A percentile compares a stretch with the other conserved stretches of the same genome.
Conservation (phyloP, 2,888 invertebrate species). For the Empis stercorea region DNA sequence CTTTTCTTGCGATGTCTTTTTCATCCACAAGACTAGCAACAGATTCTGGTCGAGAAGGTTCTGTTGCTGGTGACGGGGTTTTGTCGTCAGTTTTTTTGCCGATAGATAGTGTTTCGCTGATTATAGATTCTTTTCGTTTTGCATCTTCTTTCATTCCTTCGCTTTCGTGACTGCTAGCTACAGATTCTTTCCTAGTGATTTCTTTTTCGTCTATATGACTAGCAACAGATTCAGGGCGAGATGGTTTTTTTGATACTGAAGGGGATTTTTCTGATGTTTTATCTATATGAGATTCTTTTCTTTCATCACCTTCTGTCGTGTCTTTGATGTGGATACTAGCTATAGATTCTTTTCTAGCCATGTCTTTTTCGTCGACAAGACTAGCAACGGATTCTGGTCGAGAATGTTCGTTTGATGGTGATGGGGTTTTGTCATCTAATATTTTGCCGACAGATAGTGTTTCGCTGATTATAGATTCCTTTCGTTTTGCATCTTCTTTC, state of each 20-base stretch:
- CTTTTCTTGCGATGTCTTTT: conserved; percentile 10
- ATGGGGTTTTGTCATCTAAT: not conserved
- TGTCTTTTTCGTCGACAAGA: too few species aligned
- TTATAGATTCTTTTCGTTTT: conserved; percentile 12
- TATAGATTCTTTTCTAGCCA: too few species aligned
- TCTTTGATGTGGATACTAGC: too few species aligned
- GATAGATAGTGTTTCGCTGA: conserved; percentile 3
- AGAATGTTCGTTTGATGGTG: conserved; percentile 13
- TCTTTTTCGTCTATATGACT: conserved; percentile 16
- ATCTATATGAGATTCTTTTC: too few species aligned
- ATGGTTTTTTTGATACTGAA: too few species aligned
- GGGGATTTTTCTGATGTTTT: conserved; percentile 8
- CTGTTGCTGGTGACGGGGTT: conserved; percentile 15
- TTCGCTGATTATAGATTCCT: not conserved
- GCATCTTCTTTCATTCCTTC: conserved; percentile 9
- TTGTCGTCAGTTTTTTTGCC: conserved; percentile 8
- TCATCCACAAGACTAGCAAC: conserved; percentile 14
- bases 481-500: not conserved
- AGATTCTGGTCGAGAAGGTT: conserved; percentile 24
- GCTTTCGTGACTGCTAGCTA: conserved; percentile 5
- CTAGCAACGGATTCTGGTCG: too few species aligned
- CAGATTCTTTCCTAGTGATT: conserved; percentile 8
- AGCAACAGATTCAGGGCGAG: conserved; percentile 11
- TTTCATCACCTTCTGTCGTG: too few species aligned
- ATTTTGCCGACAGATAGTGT: too few species aligned